A percentile compares a stretch with the other conserved stretches of the same genome.
These are phyloP conservation scores for Drosophila colorata DNA, from an alignment of 2,888 invertebrate genomes.

Conservation along the genomic window DNA sequence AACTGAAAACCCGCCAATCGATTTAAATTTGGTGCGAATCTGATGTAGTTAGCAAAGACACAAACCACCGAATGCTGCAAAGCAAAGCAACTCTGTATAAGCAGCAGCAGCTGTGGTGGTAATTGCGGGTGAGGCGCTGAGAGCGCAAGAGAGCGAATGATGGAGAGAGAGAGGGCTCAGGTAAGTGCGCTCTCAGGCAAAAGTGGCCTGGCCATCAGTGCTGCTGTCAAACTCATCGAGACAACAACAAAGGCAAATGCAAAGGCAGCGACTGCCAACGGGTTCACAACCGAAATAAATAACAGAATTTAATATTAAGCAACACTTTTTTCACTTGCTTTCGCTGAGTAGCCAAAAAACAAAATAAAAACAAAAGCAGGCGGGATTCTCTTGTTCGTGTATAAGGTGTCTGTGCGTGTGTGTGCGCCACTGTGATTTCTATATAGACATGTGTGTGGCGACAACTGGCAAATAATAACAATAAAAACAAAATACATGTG, in stretches of 20 bases:
- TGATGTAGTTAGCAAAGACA: conserved; percentile 25
- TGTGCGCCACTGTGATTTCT: conserved; percentile 29
- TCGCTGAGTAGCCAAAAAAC: conserved; percentile 7
- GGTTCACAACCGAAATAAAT: conserved; percentile 38
- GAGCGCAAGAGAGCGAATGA: background rate
- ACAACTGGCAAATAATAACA: conserved; percentile 23
- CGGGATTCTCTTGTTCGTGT: conserved; percentile 18
- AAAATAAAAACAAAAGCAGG: too few species aligned
- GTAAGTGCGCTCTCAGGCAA: conserved; percentile 14
- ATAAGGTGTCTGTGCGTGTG: conserved; percentile 2
- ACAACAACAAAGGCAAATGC: conserved; percentile 51
- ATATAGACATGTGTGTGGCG: conserved; percentile 20
- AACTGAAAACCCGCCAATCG: background rate
- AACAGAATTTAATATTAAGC: conserved; percentile 43
- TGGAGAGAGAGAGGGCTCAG: background rate
- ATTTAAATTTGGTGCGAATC: background rate
- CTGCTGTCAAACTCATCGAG: conserved; percentile 62
- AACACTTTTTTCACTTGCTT: conserved; percentile 25
- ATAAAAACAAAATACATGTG: conserved; percentile 9
- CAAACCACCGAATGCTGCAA: conserved; percentile 1
- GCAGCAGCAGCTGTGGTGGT: conserved; percentile 20
- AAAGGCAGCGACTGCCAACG: conserved; percentile 6
- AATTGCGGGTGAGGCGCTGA: background rate
- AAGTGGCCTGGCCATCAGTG: conserved; percentile 41
- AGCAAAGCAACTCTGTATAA: conserved; percentile 36